Percentiles rank a stretch among this genome's conserved stretches.
phyloP scores from a whole-genome alignment of 2,888 invertebrate genomes.

The Bibio marci region DNA sequence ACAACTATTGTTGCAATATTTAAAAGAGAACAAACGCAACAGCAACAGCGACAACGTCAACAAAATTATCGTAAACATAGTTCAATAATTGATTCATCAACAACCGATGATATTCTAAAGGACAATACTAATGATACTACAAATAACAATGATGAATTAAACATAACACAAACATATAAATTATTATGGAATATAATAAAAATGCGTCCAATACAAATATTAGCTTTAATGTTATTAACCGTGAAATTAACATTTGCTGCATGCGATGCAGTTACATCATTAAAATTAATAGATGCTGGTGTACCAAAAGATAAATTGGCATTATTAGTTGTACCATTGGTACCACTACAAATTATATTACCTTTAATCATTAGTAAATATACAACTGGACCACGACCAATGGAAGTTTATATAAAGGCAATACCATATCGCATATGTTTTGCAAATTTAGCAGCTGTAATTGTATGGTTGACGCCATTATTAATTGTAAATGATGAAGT shows the following conservation, averaged over 20 bases:
- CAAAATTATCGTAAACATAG: slow-evolving; percentile 15
- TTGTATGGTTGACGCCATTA: slow-evolving; percentile 74
- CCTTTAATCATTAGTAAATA: slow-evolving; percentile 61
- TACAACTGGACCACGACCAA: slow-evolving; percentile 74
- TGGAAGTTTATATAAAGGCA: slow-evolving; percentile 75
- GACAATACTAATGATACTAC: slow-evolving; percentile 6
- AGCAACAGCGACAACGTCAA: slow-evolving; percentile 20
- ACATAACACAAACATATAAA: slow-evolving; percentile 57
- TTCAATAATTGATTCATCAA: slow-evolving; percentile 12
- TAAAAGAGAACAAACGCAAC: slow-evolving; percentile 51
- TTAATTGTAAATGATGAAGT: slow-evolving; percentile 45
- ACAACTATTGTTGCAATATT: slow-evolving; percentile 79
- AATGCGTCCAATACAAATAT: slow-evolving; percentile 61
- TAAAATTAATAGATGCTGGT: slow-evolving; percentile 91
- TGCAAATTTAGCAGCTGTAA: slow-evolving; percentile 61
- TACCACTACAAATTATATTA: slow-evolving; percentile 84
- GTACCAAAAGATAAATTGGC: slow-evolving; percentile 92
- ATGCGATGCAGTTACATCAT: slow-evolving; percentile 82
- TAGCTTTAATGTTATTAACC: slow-evolving; percentile 69
- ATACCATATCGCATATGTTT: slow-evolving; percentile 76
- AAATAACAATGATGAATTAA: slow-evolving; percentile 21
- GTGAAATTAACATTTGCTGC: slow-evolving; percentile 90
- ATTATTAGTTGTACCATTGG: slow-evolving; percentile 78
- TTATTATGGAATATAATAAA: slow-evolving; percentile 67
- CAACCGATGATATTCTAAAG: slow-evolving; percentile 24